phyloP scores from a whole-genome alignment of 2,797 vertebrate genomes.

The Enteromius mattozi region DNA sequence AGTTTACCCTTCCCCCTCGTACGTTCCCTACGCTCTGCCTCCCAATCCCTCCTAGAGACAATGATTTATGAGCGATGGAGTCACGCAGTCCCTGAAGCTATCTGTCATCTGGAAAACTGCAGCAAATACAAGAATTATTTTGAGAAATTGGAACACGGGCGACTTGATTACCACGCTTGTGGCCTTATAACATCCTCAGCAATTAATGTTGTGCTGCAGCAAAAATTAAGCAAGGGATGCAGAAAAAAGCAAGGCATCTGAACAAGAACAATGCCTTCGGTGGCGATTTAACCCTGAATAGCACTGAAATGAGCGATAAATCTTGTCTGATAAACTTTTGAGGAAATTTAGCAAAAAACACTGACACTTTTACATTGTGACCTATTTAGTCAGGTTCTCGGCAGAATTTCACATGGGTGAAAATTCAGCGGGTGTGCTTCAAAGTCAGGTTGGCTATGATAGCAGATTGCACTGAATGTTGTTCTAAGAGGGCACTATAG shows the following conservation, averaged over 20 bases:
- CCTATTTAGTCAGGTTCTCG: slow-evolving; percentile 76
- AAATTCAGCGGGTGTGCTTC: slow-evolving; percentile 13
- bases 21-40: slow-evolving; percentile 66
- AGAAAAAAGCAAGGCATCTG: slow-evolving; percentile 59
- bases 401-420: slow-evolving; percentile 21
- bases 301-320: slow-evolving; percentile 54
- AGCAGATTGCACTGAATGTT: slow-evolving; percentile 69
- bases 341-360: slow-evolving; percentile 70
- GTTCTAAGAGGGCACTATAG: slow-evolving; percentile 45
- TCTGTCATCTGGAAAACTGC: slow-evolving; percentile 83
- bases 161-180: slow-evolving; percentile 77
- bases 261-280: slow-evolving; percentile 18
- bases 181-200: slow-evolving; percentile 72
- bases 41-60: slow-evolving; percentile 74
- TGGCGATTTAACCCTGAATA: slow-evolving; percentile 20
- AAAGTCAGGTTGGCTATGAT: slow-evolving; percentile 67
- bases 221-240: slow-evolving; percentile 74
- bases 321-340: slow-evolving; percentile 57
- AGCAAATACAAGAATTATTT: slow-evolving; percentile 85
- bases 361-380: slow-evolving; percentile 72
- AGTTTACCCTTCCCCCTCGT: slow-evolving; percentile 55
- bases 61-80: slow-evolving; percentile 84
- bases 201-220: slow-evolving; percentile 72
- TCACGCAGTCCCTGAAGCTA: slow-evolving; percentile 80
- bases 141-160: slow-evolving; percentile 82